Conservation (phyloP, 2,113 vertebrate species). For the human region GRCh38 chr2:107335001-107335500, state of each 20-base stretch:
- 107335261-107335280: slow-evolving; percentile 30
- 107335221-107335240: slow-evolving; percentile 42
- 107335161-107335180: slow-evolving; percentile 52
- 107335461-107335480: background rate
- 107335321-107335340: background rate
- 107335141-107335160: slow-evolving; percentile 58
- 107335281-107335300: slow-evolving; percentile 39
- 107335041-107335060: slow-evolving; percentile 51
- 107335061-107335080: slow-evolving; percentile 31
- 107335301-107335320: slow-evolving; percentile 53
- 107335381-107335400: slow-evolving; percentile 22
- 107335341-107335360: slow-evolving; percentile 47
- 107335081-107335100: slow-evolving; percentile 16
- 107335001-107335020: slow-evolving; percentile 3
- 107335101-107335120: slow-evolving; percentile 48
- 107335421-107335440: background rate
- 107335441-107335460: background rate
- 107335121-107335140: slow-evolving; percentile 53
- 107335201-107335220: slow-evolving; percentile 50
- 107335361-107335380: slow-evolving; percentile 42
- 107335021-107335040: slow-evolving; percentile 33
- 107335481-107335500: background rate
- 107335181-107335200: slow-evolving; percentile 57
- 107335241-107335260: slow-evolving; percentile 48
- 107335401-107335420: background rate